Percentiles rank a stretch among this genome's conserved stretches.
Conservation (phyloP, 2,888 invertebrate species). For the Hipparchia semele region DNA sequence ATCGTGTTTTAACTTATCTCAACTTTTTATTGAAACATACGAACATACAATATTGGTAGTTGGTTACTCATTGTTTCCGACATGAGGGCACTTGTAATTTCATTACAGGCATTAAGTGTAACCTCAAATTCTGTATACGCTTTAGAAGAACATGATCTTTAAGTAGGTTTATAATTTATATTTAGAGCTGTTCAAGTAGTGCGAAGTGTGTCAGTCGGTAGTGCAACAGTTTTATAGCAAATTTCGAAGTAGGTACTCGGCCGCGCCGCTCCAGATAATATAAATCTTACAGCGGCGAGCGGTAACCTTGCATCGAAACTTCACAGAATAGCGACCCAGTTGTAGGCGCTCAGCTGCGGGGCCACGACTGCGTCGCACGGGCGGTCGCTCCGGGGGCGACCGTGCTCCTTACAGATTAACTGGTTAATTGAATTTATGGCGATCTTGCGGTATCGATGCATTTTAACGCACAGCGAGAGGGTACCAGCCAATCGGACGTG, state of each 20-base stretch:
- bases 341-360: not conserved
- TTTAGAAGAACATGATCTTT: not conserved
- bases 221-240: not conserved
- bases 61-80: too few species aligned
- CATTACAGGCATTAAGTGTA: too few species aligned
- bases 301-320: not conserved
- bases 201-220: not conserved
- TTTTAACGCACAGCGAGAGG: too few species aligned
- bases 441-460: too few species aligned
- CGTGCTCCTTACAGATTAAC: too few species aligned
- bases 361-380: not conserved
- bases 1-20: too few species aligned
- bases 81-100: too few species aligned
- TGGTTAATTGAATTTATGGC: too few species aligned
- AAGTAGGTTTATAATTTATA: not conserved
- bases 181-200: not conserved
- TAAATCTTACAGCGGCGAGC: not conserved
- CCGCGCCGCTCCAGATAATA: not conserved
- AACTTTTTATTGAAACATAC: too few species aligned
- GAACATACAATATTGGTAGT: too few species aligned
- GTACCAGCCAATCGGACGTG: too few species aligned
- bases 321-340: not conserved
- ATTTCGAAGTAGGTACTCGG: not conserved
- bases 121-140: too few species aligned
- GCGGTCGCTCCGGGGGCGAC: not conserved